phyloP scores from a whole-genome alignment of 1,140 invertebrate species.

The Calephelis virginiensis region DNA sequence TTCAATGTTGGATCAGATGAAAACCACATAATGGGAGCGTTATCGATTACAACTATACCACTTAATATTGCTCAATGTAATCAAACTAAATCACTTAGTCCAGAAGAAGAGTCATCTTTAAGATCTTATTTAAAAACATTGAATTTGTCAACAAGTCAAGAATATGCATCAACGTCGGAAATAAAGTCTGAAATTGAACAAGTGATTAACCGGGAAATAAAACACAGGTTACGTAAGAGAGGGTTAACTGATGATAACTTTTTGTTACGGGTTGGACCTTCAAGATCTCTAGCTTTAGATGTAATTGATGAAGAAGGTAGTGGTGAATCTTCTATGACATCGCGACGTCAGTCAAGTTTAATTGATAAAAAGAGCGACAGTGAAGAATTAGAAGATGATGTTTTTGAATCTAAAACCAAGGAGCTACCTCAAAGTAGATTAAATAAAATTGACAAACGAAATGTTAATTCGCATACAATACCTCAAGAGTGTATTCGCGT shows the following conservation, averaged over 20 bases:
- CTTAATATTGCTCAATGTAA: slow-evolving; percentile 59
- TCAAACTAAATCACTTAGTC: slow-evolving; percentile 55
- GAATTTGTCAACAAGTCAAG: slow-evolving; percentile 72
- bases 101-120: slow-evolving; percentile 68
- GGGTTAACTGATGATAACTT: slow-evolving; percentile 79
- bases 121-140: slow-evolving; percentile 80
- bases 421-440: neutral
- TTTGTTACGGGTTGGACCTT: slow-evolving; percentile 74
- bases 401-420: slow-evolving; percentile 55
- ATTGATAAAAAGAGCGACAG: slow-evolving; percentile 67
- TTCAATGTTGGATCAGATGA: slow-evolving; percentile 36
- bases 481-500: slow-evolving; percentile 71
- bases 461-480: slow-evolving; percentile 31
- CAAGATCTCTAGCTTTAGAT: slow-evolving; percentile 82
- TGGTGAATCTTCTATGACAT: slow-evolving; percentile 76
- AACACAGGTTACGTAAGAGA: slow-evolving; percentile 77
- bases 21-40: slow-evolving; percentile 39
- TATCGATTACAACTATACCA: slow-evolving; percentile 56
- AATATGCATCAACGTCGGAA: slow-evolving; percentile 47
- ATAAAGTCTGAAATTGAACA: slow-evolving; percentile 67
- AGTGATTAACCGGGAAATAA: slow-evolving; percentile 65
- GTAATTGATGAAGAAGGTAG: slow-evolving; percentile 85
- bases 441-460: neutral
- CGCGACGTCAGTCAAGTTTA: slow-evolving; percentile 66
- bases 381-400: slow-evolving; percentile 74